Evolutionary conservation across 2,888 invertebrate genomes (phyloP).

Genomic region (Leptinotarsa haldemani): DNA sequence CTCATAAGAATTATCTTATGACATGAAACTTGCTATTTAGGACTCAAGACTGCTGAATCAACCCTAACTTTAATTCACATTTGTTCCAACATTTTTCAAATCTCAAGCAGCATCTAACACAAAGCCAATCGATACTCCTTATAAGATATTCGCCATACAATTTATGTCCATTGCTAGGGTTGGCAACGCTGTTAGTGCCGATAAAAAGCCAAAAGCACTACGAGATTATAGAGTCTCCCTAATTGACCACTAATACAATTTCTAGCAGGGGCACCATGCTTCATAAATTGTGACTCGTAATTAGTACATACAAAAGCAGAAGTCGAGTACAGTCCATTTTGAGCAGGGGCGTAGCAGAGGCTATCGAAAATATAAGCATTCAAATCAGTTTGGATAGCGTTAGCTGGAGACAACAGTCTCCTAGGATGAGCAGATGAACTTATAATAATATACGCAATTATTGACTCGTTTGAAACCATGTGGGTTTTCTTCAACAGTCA

Average conservation of each 20-base stretch:
- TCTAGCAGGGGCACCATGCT: conserved; percentile 52
- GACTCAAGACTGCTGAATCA: no score
- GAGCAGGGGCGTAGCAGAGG: neutral
- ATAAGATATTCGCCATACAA: neutral
- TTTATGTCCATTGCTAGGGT: conserved; percentile 3
- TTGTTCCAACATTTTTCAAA: no score
- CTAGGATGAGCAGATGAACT: no score
- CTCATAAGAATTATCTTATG: no score
- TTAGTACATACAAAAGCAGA: conserved; percentile 50
- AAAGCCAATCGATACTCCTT: conserved; percentile 11
- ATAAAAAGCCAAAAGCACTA: conserved; percentile 23
- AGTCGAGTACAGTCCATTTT: conserved; percentile 20
- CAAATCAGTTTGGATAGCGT: no score
- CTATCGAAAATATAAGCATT: neutral
- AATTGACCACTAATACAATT: conserved; percentile 56
- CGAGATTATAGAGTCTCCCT: conserved; percentile 48
- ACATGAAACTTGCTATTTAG: no score
- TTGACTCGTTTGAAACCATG: no score
- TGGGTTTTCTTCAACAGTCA: no score
- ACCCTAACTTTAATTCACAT: no score
- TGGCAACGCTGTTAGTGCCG: conserved; percentile 15
- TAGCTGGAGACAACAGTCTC: no score
- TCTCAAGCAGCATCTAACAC: neutral
- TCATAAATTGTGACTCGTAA: conserved; percentile 56
- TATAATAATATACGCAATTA: no score